Base-by-base conservation (phyloP, 2,797 vertebrate genomes). In the Diplodus sargus region DNA sequence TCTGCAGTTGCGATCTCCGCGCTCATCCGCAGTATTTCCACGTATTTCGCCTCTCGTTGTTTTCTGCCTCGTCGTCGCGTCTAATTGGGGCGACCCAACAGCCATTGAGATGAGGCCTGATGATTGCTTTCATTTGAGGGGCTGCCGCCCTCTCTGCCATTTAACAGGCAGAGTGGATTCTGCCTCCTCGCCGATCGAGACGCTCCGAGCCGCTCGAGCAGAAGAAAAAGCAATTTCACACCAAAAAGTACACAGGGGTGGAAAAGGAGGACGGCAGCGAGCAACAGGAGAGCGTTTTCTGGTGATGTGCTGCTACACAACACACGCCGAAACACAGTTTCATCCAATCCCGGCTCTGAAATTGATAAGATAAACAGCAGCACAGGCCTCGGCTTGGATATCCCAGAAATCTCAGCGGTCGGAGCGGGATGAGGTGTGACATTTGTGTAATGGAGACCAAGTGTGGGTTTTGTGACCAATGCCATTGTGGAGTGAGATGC, bases 51-150 rank as follows among this genome's bases (percentile, higher is more conserved):
- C 18, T 47, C 39, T 56, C 4, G 2, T 13, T 30, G 67, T 63
- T 77, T 80, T 76, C 39, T 28, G 20, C 58, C 43, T 64, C 65
- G 11, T 54, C 28, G 56, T 5, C 0, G 53, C 61, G 45, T 75
- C 70, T 82, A 63, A 85, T 71, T 83, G 62, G 45, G 20, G 5
- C 17, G 25, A 49, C 18, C 48, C 70, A 76, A 58, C 65, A 53
- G 28, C 66, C 69, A 11, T 25, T 13, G 52, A 85, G 85, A 83
- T 82, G 28, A 86, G 34, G 65, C 72, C 28, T 12, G 52, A 56
- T 86, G 82, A 89, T 89, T 88, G 85, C 75, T 81, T 82, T 90
- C 63, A 74, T 76, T 77, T 62, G 30, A 65, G 22, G 25, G 18
- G 73, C 74, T 70, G 63, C 67, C 49, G 20, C 68, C 43, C 12